These are phyloP conservation scores for Jaculus jaculus DNA, from an alignment of 2,113 vertebrate species.

Conservation along the genomic window DNA sequence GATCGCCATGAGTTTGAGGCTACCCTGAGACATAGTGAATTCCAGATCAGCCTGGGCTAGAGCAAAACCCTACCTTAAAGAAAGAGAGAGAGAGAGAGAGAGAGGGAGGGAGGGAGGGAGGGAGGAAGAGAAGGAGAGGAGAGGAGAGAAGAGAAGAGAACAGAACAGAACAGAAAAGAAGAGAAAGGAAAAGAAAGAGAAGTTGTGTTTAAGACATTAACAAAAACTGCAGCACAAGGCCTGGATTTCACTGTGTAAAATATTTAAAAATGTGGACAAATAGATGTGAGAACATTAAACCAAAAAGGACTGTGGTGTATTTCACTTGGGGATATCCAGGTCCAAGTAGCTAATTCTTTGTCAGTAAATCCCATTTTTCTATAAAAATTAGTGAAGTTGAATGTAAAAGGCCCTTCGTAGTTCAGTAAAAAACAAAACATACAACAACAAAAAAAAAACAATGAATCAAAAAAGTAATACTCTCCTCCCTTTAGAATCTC, in stretches of 20 bases:
- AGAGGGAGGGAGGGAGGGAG: too few relatives aligned
- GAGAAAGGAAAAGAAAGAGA: too few relatives aligned
- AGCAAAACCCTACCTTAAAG: too few relatives aligned
- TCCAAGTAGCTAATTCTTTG: background rate
- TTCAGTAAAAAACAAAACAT: background rate
- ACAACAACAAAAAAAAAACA: background rate
- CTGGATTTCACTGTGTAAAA: background rate
- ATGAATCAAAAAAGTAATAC: background rate
- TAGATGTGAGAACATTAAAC: background rate
- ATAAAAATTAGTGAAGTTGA: background rate
- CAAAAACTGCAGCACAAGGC: background rate
- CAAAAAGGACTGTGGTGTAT: background rate
- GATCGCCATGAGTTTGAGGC: too few relatives aligned
- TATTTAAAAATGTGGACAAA: background rate
- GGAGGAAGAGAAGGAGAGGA: too few relatives aligned
- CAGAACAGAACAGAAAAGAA: too few relatives aligned
- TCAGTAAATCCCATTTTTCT: background rate
- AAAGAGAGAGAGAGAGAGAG: too few relatives aligned
- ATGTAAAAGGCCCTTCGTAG: background rate
- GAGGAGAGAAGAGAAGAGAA: too few relatives aligned
- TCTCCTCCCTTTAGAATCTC: background rate
- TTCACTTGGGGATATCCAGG: background rate
- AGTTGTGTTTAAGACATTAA: background rate
- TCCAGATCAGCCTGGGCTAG: too few relatives aligned
- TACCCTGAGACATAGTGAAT: too few relatives aligned